A percentile compares a stretch with the other conserved stretches of the same genome.
Evolutionary conservation across 2,797 vertebrate genomes (phyloP).

Genomic region (Pseudochaenichthys georgianus): DNA sequence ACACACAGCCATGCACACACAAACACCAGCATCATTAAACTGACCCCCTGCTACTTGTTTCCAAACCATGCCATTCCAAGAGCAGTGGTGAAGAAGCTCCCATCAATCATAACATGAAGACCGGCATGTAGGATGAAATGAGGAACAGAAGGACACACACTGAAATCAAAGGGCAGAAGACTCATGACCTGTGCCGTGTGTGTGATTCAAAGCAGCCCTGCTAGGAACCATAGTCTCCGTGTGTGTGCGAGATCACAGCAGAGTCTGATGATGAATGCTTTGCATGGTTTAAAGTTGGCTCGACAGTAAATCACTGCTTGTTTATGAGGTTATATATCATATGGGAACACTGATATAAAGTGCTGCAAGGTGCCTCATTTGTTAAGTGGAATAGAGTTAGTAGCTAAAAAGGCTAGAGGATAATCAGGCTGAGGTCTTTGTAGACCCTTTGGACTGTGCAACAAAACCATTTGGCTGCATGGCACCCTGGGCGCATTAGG

Average conservation of each 20-base stretch:
- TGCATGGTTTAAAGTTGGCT: constrained; percentile 19
- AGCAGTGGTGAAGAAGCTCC: constrained; percentile 32
- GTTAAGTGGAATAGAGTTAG: neutral
- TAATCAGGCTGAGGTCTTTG: neutral
- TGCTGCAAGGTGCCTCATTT: neutral
- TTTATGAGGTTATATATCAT: too few species aligned
- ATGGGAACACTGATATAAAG: neutral
- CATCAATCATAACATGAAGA: constrained; percentile 47
- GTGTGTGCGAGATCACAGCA: constrained; percentile 13
- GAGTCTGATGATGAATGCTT: constrained; percentile 26
- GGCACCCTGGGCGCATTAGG: too few species aligned
- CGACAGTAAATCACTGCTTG: constrained; percentile 12
- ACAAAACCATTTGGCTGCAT: neutral
- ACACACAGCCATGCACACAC: constrained; percentile 13
- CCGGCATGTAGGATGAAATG: constrained; percentile 28
- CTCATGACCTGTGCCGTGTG: constrained; percentile 23
- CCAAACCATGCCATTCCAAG: constrained; percentile 33
- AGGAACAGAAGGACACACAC: constrained; percentile 16
- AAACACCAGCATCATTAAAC: constrained; percentile 70
- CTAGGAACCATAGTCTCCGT: constrained; percentile 21
- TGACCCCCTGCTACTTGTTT: constrained; percentile 53
- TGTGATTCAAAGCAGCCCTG: constrained; percentile 18
- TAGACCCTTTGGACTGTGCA: neutral
- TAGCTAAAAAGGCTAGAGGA: neutral
- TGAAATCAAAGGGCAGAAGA: constrained; percentile 51